Conservation (phyloP, 2,888 invertebrate genomes). For the Caenorhabditis sp. region DNA sequence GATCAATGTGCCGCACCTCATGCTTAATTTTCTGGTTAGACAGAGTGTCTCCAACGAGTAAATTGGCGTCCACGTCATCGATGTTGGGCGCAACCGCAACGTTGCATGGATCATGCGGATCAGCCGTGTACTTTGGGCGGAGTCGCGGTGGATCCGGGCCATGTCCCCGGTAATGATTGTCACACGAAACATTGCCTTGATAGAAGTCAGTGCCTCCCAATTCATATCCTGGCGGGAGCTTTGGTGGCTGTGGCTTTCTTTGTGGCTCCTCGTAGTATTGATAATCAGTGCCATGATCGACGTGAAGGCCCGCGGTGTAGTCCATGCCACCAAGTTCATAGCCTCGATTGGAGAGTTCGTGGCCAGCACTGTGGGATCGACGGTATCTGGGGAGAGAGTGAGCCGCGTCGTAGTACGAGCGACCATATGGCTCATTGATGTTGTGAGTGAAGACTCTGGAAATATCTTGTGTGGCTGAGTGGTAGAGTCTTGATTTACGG, state of each 20-base stretch:
- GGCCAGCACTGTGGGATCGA: constrained; percentile 38
- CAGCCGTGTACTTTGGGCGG: constrained; percentile 62
- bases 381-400: constrained; percentile 25
- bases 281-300: constrained; percentile 47
- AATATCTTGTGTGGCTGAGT: no score
- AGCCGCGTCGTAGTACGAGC: constrained; percentile 48
- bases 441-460: constrained; percentile 42
- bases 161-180: constrained; percentile 63
- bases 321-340: constrained; percentile 59
- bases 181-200: constrained; percentile 44
- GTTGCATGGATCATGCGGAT: constrained; percentile 63
- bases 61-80: constrained; percentile 52
- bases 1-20: constrained; percentile 54
- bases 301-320: constrained; percentile 46
- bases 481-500: no score
- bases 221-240: constrained; percentile 43
- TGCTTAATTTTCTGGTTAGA: constrained; percentile 63
- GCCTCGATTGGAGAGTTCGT: constrained; percentile 21
- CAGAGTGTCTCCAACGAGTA: constrained; percentile 61
- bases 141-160: constrained; percentile 64
- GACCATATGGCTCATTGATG: constrained; percentile 34
- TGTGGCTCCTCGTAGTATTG: constrained; percentile 39
- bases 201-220: constrained; percentile 55
- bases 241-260: constrained; percentile 36
- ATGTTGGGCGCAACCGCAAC: constrained; percentile 57